Evolutionary conservation across 2,888 invertebrate species (phyloP).

Genomic region (Biston betularia): DNA sequence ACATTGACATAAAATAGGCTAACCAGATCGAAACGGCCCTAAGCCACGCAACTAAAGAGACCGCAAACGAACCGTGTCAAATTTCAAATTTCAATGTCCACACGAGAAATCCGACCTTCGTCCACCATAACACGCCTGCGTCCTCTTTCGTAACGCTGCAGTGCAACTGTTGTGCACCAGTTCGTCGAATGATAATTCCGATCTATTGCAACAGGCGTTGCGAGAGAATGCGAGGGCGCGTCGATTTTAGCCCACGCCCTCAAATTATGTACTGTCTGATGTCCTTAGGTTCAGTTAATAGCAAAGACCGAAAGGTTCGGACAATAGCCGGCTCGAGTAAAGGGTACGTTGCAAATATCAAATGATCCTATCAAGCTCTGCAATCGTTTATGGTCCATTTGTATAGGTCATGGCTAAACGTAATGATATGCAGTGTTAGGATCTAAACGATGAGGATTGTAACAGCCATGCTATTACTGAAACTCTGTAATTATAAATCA

Average conservation of each 20-base stretch:
- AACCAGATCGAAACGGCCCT: slow-evolving; percentile 6
- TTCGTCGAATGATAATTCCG: slow-evolving; percentile 83
- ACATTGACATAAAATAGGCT: slow-evolving; percentile 5
- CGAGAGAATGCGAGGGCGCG: slow-evolving; percentile 76
- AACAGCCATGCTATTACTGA: not conserved
- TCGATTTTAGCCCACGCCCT: slow-evolving; percentile 77
- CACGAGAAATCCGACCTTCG: slow-evolving; percentile 70
- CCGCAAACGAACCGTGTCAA: slow-evolving; percentile 57
- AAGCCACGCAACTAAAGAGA: slow-evolving; percentile 9
- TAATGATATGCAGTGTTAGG: not conserved
- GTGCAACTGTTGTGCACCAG: slow-evolving; percentile 81
- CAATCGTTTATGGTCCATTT: slow-evolving; percentile 1
- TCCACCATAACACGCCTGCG: slow-evolving; percentile 71
- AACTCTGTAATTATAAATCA: no score
- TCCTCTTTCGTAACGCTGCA: slow-evolving; percentile 71
- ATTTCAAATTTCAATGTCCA: slow-evolving; percentile 66
- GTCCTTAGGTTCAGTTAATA: slow-evolving; percentile 55
- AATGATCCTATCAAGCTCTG: slow-evolving; percentile 12
- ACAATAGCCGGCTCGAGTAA: slow-evolving; percentile 40
- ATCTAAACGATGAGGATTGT: not conserved
- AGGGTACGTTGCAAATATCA: slow-evolving; percentile 33
- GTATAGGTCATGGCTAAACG: slow-evolving; percentile 20
- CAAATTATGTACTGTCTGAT: slow-evolving; percentile 74
- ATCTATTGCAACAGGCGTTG: slow-evolving; percentile 75
- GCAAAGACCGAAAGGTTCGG: slow-evolving; percentile 34